phyloP scores from a whole-genome alignment of 2,113 vertebrate genomes.

The Phalacrocorax aristotelis region DNA sequence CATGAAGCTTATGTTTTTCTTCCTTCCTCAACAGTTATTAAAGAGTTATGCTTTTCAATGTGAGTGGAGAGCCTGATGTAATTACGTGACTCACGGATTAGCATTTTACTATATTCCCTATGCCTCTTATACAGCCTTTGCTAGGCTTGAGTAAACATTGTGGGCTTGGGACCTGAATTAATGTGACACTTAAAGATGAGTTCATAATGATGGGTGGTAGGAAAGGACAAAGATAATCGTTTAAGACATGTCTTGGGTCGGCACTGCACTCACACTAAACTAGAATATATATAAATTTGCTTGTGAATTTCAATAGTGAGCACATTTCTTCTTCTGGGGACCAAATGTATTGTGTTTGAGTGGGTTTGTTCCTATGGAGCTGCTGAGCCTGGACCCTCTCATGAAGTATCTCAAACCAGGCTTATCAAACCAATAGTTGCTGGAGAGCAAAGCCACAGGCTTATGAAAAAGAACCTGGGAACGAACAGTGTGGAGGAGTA shows the following conservation, averaged over 20 bases:
- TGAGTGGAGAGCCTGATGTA: neutral
- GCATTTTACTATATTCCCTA: neutral
- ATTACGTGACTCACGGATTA: neutral
- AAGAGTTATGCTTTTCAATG: neutral
- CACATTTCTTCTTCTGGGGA: neutral
- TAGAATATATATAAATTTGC: neutral
- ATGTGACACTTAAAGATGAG: neutral
- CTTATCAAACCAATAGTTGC: neutral
- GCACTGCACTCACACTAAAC: neutral
- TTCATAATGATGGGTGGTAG: neutral
- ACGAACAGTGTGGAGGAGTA: neutral
- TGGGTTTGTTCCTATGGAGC: neutral
- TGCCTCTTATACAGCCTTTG: neutral
- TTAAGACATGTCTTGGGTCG: neutral
- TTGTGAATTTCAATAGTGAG: neutral
- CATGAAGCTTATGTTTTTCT: neutral
- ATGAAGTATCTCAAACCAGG: neutral
- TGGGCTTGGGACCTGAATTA: neutral
- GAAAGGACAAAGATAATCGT: neutral
- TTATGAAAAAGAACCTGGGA: neutral
- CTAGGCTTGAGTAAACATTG: neutral
- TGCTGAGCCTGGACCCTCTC: neutral
- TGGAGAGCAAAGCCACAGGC: rapidly evolving
- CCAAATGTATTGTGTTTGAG: neutral
- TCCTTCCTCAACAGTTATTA: neutral